Evolutionary conservation across 2,113 vertebrate genomes (phyloP), one percentile per base, ranked within the genome.

Genomic region (Microcebus ravelobensis): DNA sequence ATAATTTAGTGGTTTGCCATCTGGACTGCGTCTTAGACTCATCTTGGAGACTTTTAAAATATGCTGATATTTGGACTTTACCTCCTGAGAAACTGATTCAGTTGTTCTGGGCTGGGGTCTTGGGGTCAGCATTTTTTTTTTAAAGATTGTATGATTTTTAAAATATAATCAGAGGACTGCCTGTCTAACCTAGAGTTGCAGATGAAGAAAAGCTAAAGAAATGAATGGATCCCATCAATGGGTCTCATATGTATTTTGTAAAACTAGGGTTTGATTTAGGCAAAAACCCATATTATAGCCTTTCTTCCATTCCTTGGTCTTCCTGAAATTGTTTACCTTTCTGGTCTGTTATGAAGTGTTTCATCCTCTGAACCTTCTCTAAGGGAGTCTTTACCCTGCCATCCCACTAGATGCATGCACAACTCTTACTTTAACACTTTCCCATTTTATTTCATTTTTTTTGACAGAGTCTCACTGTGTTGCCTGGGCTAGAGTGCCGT

Each of bases 231-330:
- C 8, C 15, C 12, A 70, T 82, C 34, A 11, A 27, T 83, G 20
- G 59, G 52, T 71, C 31, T 85, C 31, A 31, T 77, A 15, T 91
- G 36, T 65, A 29, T 84, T 55, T 55, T 92, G 25, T 48, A 65
- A 94, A 88, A 68, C 59, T 68, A 55, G 55, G 84, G 15, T 87
- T 94, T 90, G 57, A 84, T 15, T 61, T 90, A 92, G 91, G 63
- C 85, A 92, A 31, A 92, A 21, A 34, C 63, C 29, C 6, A 18
- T 52, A 14, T 45, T 11, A 21, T 5, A 70, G 45, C 71, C 42
- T 87, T 90, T 68, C 29, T 27, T 90, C 55, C 29, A 21, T 87
- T 68, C 29, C 20, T 4, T 13, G 52, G 9, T 95, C 67, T 95
- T 76, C n/a, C 59, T 81, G 34, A 77, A 76, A 74, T 50, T 17